Evolutionary conservation across 2,113 vertebrate genomes (phyloP), one percentile per base, ranked within the genome.

Genomic region (Calyptommatus sinebrachiatus): DNA sequence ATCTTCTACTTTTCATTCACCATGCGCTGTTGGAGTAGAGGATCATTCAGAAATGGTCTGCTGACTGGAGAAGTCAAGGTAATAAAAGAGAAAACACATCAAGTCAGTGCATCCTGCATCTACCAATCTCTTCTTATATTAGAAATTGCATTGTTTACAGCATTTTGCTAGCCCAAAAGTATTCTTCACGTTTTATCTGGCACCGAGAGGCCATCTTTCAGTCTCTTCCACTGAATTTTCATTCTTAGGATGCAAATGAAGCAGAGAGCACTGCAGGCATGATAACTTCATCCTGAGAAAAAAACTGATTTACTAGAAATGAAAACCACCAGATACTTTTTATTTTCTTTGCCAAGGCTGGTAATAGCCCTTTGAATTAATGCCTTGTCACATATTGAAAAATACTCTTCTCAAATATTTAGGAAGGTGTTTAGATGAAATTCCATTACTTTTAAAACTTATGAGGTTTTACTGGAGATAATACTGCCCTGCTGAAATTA

Each of bases 101-200:
- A 86, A 84, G 81, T 71, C 61, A 65, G 46, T 69, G 5, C 28
- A 11, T 35, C 8, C 18, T 46, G 4, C 8, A 1, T 28, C 14
- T 77, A 35, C 18, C 76, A 3, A 31, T 78, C 26, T 0, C 16
- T 80, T 62, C 72, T 63, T 24, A 9, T 80, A 66, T 57, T 69
- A 53, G 82, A 80, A 84, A 9, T 8, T 73, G 11, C 31, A 29
- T 41, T 87, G 35, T 79, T 88, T 75, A 12, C 53, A 86, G 48
- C 5, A 31, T 2, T 61, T 73, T 26, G 21, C 78, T 82, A 28
- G 75, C 79, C 73, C 69, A 70, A 73, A 81, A 79, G 62, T 78
- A n/a, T 80, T 88, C 85, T 83, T 88, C 77, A 41, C 18, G 21
- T 86, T 88, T 86, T 20, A 35, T 73, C 75, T 72, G 26, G 80